phyloP scores from a whole-genome alignment of 2,113 vertebrate species.

The Gymnocephalus cernua region DNA sequence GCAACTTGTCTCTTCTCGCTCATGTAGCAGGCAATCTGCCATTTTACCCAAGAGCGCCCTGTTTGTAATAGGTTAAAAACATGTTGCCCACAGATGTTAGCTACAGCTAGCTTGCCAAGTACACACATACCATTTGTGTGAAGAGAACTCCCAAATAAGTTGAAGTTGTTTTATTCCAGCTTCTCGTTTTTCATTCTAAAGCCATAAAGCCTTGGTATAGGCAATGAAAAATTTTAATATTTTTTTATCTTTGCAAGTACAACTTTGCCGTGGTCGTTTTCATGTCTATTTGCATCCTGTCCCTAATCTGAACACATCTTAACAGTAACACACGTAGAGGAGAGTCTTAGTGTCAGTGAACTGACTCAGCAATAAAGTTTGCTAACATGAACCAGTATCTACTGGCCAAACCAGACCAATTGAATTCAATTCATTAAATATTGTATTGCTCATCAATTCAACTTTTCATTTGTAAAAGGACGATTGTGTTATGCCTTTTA shows the following conservation, averaged over 20 bases:
- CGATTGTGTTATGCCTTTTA: neutral
- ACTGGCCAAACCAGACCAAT: neutral
- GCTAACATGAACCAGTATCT: neutral
- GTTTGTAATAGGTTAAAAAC: too few species aligned
- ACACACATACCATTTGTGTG: neutral
- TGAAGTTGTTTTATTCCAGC: neutral
- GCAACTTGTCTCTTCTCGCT: too few species aligned
- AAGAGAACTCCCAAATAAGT: neutral
- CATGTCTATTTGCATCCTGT: neutral
- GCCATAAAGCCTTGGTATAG: neutral
- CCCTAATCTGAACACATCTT: neutral
- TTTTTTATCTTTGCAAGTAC: neutral
- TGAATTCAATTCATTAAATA: neutral
- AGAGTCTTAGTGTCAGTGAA: neutral
- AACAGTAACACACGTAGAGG: neutral
- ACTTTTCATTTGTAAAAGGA: neutral
- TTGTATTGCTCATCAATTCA: neutral
- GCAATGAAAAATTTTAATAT: neutral
- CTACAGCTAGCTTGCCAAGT: neutral
- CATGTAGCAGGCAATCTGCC: too few species aligned
- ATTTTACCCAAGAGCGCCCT: too few species aligned
- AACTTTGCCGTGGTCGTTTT: neutral
- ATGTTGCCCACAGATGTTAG: too few species aligned
- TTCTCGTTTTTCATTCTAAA: neutral
- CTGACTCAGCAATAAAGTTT: neutral